These are phyloP conservation scores for Diarsia rubi DNA, from an alignment of 2,888 invertebrate genomes.

Conservation along the genomic window DNA sequence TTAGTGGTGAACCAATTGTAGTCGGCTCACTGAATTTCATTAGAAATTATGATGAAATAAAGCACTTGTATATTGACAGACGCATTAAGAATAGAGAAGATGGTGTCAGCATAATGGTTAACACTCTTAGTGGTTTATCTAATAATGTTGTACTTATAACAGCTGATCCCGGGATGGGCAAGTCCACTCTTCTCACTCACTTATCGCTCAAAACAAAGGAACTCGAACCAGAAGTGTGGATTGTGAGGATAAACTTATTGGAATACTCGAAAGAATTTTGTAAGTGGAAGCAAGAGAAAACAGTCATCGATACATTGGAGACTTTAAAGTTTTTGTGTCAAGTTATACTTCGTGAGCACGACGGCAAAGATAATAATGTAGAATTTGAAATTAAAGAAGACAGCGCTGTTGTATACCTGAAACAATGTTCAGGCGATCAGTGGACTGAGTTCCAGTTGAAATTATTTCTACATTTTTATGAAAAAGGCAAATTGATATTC, in stretches of 20 bases:
- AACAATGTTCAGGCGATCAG: constrained; percentile 16
- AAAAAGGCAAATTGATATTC: constrained; percentile 40
- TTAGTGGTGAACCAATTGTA: constrained; percentile 26
- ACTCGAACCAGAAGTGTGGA: constrained; percentile 46
- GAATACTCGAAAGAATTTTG: constrained; percentile 37
- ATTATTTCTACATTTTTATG: constrained; percentile 50
- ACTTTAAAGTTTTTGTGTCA: constrained; percentile 28
- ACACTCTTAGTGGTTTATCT: constrained; percentile 2
- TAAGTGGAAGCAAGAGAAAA: constrained; percentile 28
- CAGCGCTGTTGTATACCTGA: constrained; percentile 22
- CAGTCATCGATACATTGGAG: constrained; percentile 18
- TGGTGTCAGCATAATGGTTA: neutral
- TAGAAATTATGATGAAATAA: constrained; percentile 43
- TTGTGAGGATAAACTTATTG: constrained; percentile 50
- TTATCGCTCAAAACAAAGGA: constrained; percentile 49
- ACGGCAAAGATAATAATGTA: neutral
- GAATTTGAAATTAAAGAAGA: constrained; percentile 11
- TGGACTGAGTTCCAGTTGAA: constrained; percentile 33
- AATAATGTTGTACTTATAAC: constrained; percentile 43
- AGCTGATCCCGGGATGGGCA: constrained; percentile 64
- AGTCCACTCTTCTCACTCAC: constrained; percentile 55
- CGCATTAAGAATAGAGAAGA: neutral
- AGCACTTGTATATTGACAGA: constrained; percentile 51
- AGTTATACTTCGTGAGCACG: neutral
- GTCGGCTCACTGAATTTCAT: constrained; percentile 26